phyloP scores from a whole-genome alignment of 2,797 vertebrate species.

The Micropoecilia bifurca region DNA sequence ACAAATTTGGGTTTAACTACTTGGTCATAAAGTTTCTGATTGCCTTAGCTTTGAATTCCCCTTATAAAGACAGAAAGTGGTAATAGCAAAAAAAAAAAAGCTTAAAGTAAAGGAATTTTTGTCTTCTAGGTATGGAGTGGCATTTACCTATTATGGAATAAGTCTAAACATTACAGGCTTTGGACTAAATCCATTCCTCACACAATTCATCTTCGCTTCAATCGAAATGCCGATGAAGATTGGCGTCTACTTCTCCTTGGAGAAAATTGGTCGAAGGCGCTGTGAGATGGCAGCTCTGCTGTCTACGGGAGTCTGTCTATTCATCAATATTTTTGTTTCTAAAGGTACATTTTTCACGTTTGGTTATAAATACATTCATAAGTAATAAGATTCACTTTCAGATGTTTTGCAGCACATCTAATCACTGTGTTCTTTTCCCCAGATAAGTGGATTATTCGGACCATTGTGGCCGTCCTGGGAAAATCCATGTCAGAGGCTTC shows the following conservation, averaged over 20 bases:
- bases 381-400: neutral
- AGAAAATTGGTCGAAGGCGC: constrained; percentile 77
- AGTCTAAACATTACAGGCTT: constrained; percentile 87
- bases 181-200: constrained; percentile 86
- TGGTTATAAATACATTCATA: neutral
- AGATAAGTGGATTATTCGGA: constrained; percentile 80
- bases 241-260: constrained; percentile 78
- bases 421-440: constrained; percentile 12
- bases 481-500: constrained; percentile 88
- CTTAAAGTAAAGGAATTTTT: neutral
- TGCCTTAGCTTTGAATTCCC: neutral
- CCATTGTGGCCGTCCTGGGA: constrained; percentile 81
- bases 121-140: constrained; percentile 87
- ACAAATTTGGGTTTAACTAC: neutral
- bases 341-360: constrained; percentile 55
- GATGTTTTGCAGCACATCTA: neutral
- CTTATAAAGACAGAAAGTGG: no score
- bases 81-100: no score
- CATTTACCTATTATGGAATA: constrained; percentile 90
- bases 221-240: constrained; percentile 90
- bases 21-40: neutral
- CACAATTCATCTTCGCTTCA: constrained; percentile 84
- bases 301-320: constrained; percentile 69
- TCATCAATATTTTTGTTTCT: constrained; percentile 78
- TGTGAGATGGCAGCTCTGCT: constrained; percentile 76